These are phyloP conservation scores for Atherinomorus stipes DNA, from an alignment of 2,113 vertebrate genomes.

Conservation along the genomic window DNA sequence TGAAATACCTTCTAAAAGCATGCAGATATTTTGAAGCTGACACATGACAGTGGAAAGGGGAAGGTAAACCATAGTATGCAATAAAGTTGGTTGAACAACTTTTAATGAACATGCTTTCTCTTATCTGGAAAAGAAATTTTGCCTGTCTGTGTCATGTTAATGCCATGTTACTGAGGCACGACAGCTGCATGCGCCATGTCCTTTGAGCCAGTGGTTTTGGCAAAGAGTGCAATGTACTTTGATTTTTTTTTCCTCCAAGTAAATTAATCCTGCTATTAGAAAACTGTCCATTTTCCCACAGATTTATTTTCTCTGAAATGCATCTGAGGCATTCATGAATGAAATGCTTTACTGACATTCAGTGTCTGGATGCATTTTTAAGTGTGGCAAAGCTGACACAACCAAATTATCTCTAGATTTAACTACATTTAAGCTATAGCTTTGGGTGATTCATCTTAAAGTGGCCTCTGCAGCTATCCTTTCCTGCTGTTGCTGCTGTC, in stretches of 20 bases:
- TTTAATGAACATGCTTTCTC: too few species aligned
- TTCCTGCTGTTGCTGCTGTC: conserved; percentile 20
- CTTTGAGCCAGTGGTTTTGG: neutral
- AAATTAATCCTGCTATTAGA: neutral
- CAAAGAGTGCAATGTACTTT: neutral
- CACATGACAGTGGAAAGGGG: too few species aligned
- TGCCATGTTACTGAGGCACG: conserved; percentile 5
- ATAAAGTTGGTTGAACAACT: too few species aligned
- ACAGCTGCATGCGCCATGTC: neutral
- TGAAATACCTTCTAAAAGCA: too few species aligned
- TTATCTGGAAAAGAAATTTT: too few species aligned
- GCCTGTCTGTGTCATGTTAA: neutral
- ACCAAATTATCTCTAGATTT: neutral
- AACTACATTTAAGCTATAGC: neutral
- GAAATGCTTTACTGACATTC: too few species aligned
- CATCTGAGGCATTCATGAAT: too few species aligned
- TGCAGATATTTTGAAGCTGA: too few species aligned
- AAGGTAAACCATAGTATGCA: too few species aligned
- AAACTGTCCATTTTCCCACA: neutral
- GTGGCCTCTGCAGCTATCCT: neutral
- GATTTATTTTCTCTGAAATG: too few species aligned
- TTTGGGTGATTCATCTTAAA: conserved; percentile 16
- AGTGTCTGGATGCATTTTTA: neutral
- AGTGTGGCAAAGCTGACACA: neutral
- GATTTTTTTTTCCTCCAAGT: neutral